Evolutionary conservation across 1,140 invertebrate genomes (phyloP).

Genomic region (Caenorhabditis remanei): DNA sequence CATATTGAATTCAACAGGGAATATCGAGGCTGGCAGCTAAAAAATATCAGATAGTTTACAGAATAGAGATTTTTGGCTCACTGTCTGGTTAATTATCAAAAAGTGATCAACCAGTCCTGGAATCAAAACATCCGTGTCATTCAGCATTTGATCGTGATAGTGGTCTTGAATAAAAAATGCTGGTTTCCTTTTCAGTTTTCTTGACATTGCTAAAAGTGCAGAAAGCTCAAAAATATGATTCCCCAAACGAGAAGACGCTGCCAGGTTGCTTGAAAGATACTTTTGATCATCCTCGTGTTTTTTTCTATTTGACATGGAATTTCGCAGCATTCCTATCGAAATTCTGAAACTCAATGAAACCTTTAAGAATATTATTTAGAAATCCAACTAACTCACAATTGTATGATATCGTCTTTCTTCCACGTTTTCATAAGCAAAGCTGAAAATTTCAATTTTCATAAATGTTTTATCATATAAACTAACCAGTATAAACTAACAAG

Average conservation of each 20-base stretch:
- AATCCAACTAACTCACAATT: too few relatives aligned
- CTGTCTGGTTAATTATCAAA: background rate
- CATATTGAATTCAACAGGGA: background rate
- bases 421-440: too few relatives aligned
- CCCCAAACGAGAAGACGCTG: background rate
- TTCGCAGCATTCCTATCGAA: too few relatives aligned
- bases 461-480: too few relatives aligned
- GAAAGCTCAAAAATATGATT: conserved; percentile 6
- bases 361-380: too few relatives aligned
- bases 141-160: background rate
- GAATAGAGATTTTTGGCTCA: background rate
- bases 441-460: too few relatives aligned
- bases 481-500: too few relatives aligned
- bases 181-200: background rate
- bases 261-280: background rate
- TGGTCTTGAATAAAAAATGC: background rate
- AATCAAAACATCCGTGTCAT: background rate
- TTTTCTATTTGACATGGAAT: too few relatives aligned
- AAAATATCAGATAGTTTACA: background rate
- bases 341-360: too few relatives aligned
- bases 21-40: background rate
- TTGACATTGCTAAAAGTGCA: background rate
- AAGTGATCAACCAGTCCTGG: background rate
- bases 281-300: background rate
- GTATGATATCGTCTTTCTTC: too few relatives aligned